Evolutionary conservation across 2,797 vertebrate genomes (phyloP).

Genomic region (Gastrophryne carolinensis): DNA sequence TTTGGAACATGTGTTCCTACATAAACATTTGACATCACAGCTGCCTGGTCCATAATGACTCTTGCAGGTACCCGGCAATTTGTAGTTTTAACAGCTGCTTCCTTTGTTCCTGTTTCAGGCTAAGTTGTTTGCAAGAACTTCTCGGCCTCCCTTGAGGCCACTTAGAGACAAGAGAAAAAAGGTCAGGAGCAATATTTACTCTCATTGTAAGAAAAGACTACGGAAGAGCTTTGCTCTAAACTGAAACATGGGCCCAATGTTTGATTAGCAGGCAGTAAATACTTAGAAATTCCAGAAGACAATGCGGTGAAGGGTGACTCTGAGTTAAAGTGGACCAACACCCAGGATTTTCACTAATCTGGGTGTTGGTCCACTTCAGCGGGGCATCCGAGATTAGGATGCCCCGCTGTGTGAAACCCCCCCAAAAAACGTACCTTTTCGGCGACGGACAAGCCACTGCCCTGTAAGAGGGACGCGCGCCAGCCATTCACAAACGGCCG

Average conservation of each 20-base stretch:
- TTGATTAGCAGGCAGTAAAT: constrained; percentile 16
- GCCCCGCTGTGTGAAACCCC: too few relatives aligned
- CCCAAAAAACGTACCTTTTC: too few relatives aligned
- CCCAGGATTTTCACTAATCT: too few relatives aligned
- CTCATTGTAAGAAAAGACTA: constrained; percentile 42
- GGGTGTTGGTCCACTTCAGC: too few relatives aligned
- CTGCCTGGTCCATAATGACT: constrained; percentile 46
- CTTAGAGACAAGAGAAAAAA: constrained; percentile 22
- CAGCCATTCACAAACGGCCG: too few relatives aligned
- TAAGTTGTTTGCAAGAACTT: constrained; percentile 54
- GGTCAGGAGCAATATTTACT: constrained; percentile 47
- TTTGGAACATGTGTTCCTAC: constrained; percentile 13
- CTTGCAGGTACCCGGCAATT: constrained; percentile 41
- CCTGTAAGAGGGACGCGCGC: too few relatives aligned
- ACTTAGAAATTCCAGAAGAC: too few relatives aligned
- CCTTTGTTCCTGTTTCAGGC: constrained; percentile 26
- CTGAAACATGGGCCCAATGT: neutral
- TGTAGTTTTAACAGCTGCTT: constrained; percentile 40
- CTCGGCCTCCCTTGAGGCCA: constrained; percentile 28
- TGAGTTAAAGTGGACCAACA: too few relatives aligned
- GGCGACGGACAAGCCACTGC: too few relatives aligned
- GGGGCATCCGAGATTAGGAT: too few relatives aligned
- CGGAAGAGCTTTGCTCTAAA: constrained; percentile 21
- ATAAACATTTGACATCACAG: constrained; percentile 46
- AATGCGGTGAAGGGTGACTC: too few relatives aligned